Evolutionary conservation across 2,797 vertebrate species (phyloP).

Genomic region (Sphaeramia orbicularis): DNA sequence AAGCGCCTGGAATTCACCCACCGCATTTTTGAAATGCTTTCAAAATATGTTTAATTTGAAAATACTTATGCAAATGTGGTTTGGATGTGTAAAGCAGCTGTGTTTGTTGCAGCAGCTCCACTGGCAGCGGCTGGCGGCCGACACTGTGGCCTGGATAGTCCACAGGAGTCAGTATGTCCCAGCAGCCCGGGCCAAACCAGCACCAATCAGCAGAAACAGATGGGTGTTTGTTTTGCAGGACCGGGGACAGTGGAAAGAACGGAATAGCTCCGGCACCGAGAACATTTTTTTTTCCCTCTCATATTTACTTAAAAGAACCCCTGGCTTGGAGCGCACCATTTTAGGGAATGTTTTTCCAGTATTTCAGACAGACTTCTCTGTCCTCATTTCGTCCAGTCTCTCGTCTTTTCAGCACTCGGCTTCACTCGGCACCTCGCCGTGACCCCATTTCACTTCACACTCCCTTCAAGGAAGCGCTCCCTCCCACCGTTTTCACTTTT

Average conservation of each 20-base stretch:
- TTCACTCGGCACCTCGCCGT: conserved; percentile 23
- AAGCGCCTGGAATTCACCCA: conserved; percentile 46
- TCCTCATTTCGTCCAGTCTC: conserved; percentile 17
- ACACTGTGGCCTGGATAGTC: conserved; percentile 56
- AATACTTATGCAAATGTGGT: conserved; percentile 64
- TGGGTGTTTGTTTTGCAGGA: conserved; percentile 73
- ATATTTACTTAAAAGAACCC: conserved; percentile 54
- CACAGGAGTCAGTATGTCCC: conserved; percentile 64
- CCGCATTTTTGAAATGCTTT: conserved; percentile 58
- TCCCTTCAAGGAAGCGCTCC: conserved; percentile 6
- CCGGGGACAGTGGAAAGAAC: conserved; percentile 61
- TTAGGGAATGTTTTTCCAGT: conserved; percentile 43
- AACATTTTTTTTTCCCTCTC: conserved; percentile 17
- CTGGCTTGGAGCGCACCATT: conserved; percentile 33
- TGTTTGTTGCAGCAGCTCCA: conserved; percentile 27
- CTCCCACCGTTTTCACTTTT: conserved; percentile 29
- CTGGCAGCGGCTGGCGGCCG: conserved; percentile 40
- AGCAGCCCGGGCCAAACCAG: conserved; percentile 63
- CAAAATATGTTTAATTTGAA: conserved; percentile 61
- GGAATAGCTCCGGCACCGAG: conserved; percentile 46
- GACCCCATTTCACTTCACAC: background rate
- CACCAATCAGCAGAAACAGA: conserved; percentile 79
- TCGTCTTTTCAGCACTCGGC: conserved; percentile 10
- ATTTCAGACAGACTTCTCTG: conserved; percentile 16
- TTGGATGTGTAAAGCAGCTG: conserved; percentile 29